Evolutionary conservation across 2,888 invertebrate genomes (phyloP).

Genomic region (Eurytoma adleriae): DNA sequence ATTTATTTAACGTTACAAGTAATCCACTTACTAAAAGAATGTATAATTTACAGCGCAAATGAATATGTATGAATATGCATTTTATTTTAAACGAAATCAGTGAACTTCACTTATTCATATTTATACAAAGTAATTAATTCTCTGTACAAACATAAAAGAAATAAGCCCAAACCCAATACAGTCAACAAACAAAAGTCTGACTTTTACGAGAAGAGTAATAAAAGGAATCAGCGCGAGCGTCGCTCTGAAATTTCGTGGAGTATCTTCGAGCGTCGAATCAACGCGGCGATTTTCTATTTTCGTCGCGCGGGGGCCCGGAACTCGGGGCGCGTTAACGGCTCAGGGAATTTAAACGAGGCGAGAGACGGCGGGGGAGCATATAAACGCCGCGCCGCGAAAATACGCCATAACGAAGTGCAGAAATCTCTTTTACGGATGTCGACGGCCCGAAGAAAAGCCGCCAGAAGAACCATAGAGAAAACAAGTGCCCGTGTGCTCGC

Average conservation of each 20-base stretch:
- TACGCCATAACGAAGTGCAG: conserved; percentile 47
- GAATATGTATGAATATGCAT: too few species aligned
- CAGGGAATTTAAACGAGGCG: conserved; percentile 34
- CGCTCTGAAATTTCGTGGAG: neutral
- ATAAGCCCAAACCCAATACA: too few species aligned
- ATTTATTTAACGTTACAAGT: too few species aligned
- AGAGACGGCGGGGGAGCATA: conserved; percentile 35
- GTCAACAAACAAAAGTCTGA: neutral
- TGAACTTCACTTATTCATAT: too few species aligned
- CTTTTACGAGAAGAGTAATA: neutral
- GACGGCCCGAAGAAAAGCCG: neutral
- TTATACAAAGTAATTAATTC: too few species aligned
- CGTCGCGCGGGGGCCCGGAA: conserved; percentile 48
- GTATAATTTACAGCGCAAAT: too few species aligned
- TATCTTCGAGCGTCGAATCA: conserved; percentile 53
- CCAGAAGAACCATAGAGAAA: conserved; percentile 14
- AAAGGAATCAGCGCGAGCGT: too few species aligned
- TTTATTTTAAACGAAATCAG: too few species aligned
- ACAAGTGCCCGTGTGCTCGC: neutral
- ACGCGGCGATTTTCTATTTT: conserved; percentile 64
- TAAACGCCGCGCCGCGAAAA: conserved; percentile 54
- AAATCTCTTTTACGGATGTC: conserved; percentile 48
- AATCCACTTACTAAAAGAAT: too few species aligned
- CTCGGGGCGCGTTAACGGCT: conserved; percentile 27
- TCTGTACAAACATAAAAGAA: too few species aligned